These are phyloP conservation scores for Nesoenas mayeri DNA, from an alignment of 2,113 vertebrate genomes.

Conservation along the genomic window DNA sequence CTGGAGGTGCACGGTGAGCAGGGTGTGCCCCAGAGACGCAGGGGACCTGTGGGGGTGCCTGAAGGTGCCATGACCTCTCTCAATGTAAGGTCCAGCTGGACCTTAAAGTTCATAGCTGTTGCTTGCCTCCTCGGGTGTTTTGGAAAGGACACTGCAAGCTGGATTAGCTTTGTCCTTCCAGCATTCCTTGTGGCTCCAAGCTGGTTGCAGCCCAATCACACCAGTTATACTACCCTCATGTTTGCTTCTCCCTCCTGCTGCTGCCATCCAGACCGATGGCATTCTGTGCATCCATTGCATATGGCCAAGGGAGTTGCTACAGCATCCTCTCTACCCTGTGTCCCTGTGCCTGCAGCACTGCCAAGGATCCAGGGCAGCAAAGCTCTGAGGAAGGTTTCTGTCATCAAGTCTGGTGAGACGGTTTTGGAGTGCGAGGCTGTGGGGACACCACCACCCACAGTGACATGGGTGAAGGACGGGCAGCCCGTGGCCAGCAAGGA, in stretches of 20 bases:
- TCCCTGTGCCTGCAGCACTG: conserved; percentile 16
- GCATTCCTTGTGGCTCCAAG: background rate
- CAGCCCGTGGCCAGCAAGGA: background rate
- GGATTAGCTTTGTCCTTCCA: background rate
- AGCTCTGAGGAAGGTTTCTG: conserved; percentile 22
- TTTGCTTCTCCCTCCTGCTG: background rate
- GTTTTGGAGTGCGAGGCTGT: conserved; percentile 57
- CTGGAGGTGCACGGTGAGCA: conserved; percentile 72
- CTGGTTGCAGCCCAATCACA: background rate
- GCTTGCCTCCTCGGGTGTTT: background rate
- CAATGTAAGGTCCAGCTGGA: background rate
- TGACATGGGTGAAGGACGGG: conserved; percentile 68
- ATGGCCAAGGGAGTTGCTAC: background rate
- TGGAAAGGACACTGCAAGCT: background rate
- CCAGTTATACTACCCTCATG: accelerated
- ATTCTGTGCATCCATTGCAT: accelerated
- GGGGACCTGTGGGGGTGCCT: no score
- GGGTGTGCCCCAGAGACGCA: accelerated
- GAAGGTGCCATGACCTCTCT: background rate
- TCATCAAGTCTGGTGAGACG: background rate
- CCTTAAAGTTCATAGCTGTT: background rate
- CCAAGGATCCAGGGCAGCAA: conserved; percentile 14
- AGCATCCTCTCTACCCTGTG: background rate
- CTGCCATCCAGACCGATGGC: accelerated
- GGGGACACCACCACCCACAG: background rate